A percentile compares a stretch with the other conserved stretches of the same genome.
Evolutionary conservation across 2,113 vertebrate genomes (phyloP).

Genomic region (Dicaeum eximium): DNA sequence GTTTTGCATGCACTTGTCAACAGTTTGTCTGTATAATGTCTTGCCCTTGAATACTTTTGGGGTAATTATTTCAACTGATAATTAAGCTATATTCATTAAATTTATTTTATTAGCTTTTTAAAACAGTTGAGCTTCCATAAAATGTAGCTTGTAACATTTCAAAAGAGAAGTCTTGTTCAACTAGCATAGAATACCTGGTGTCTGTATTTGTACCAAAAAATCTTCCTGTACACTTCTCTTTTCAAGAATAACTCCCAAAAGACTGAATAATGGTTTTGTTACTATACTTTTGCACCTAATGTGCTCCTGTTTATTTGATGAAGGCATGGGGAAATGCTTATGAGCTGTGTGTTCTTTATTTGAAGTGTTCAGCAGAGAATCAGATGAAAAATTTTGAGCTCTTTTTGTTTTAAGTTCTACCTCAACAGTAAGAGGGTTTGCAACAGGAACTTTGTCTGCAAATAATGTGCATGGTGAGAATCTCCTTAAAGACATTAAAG

Average conservation of each 20-base stretch:
- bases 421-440: background rate
- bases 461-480: constrained; percentile 17
- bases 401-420: background rate
- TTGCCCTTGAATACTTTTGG: background rate
- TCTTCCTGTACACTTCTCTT: background rate
- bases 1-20: background rate
- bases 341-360: background rate
- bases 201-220: background rate
- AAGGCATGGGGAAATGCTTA: background rate
- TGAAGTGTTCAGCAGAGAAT: constrained; percentile 33
- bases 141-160: background rate
- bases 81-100: background rate
- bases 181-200: background rate
- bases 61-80: background rate
- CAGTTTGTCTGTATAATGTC: background rate
- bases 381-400: constrained; percentile 10
- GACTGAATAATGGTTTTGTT: constrained; percentile 64
- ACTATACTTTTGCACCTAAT: background rate
- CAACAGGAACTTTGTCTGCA: background rate
- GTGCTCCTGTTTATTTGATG: background rate
- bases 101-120: background rate
- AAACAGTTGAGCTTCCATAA: background rate
- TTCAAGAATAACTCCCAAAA: constrained; percentile 7
- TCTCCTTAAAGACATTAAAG: background rate
- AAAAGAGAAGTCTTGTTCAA: background rate